Conservation (phyloP, 35 echinoderm and acorn worm genomes). For the Ophiothrix spiculata region DNA sequence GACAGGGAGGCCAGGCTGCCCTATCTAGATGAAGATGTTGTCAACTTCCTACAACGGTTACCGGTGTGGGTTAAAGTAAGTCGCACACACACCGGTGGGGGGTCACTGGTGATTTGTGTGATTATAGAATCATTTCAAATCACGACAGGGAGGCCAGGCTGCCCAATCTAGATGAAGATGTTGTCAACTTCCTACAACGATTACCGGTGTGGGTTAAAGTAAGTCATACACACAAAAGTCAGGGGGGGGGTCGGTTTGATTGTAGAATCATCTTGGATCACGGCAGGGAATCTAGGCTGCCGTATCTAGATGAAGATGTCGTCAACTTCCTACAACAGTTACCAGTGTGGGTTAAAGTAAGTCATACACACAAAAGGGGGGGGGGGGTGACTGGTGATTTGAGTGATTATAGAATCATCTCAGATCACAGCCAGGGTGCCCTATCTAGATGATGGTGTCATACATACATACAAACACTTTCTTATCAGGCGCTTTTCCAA, state of each 20-base stretch:
- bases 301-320: slow-evolving; percentile 84
- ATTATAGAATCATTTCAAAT: slow-evolving; percentile 89
- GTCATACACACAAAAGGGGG: too few species aligned
- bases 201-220: too few species aligned
- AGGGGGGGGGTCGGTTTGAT: too few species aligned
- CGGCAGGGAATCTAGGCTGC: slow-evolving; percentile 78
- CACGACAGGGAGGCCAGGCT: slow-evolving; percentile 83
- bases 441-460: slow-evolving; percentile 85
- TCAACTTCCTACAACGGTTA: slow-evolving; percentile 69
- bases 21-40: slow-evolving; percentile 83
- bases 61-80: slow-evolving; percentile 69
- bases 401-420: too few species aligned
- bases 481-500: too few species aligned
- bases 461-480: too few species aligned
- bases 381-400: too few species aligned
- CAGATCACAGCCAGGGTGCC: slow-evolving; percentile 85
- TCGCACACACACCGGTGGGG: too few species aligned
- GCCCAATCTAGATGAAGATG: slow-evolving; percentile 85
- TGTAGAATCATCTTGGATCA: slow-evolving; percentile 88
- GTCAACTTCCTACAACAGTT: slow-evolving; percentile 73
- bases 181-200: too few species aligned
- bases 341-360: slow-evolving; percentile 69
- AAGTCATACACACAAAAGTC: too few species aligned
- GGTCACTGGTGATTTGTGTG: too few species aligned
- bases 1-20: slow-evolving; percentile 81